phyloP scores from a whole-genome alignment of 2,888 invertebrate genomes.

The Pomacea canaliculata region DNA sequence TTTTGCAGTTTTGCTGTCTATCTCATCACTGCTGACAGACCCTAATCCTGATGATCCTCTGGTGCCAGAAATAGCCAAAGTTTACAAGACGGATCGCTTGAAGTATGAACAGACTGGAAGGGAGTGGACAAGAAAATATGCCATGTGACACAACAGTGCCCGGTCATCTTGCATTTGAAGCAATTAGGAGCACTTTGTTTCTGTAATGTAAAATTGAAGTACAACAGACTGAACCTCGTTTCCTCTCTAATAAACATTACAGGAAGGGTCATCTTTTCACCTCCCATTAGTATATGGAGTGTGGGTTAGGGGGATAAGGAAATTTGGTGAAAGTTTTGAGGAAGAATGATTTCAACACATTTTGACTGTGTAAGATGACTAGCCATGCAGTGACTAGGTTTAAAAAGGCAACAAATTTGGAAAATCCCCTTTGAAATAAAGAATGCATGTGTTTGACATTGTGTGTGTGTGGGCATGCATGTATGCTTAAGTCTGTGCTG shows the following conservation, averaged over 20 bases:
- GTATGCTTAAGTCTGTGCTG: no score
- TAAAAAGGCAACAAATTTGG: no score
- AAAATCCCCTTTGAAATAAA: no score
- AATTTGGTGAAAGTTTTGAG: neutral
- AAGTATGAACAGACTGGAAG: slow-evolving; percentile 99
- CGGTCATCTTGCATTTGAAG: neutral
- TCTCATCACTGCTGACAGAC: slow-evolving; percentile 99
- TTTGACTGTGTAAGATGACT: no score
- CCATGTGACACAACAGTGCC: slow-evolving; percentile 77
- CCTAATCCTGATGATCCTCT: slow-evolving; percentile 99
- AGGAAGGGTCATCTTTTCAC: neutral
- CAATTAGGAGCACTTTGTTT: slow-evolving; percentile 11
- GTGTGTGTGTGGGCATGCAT: no score
- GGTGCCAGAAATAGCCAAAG: slow-evolving; percentile 99
- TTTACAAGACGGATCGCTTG: slow-evolving; percentile 99
- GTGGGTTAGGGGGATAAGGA: neutral
- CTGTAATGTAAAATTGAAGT: slow-evolving; percentile 6
- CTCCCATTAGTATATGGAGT: slow-evolving; percentile 3
- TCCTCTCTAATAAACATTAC: neutral
- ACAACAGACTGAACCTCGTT: slow-evolving; percentile 7
- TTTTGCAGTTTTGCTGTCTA: slow-evolving; percentile 97
- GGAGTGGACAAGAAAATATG: slow-evolving; percentile 99
- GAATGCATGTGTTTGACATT: no score
- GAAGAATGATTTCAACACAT: no score
- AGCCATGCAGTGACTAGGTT: no score